These are phyloP conservation scores for Nasonia longicornis DNA, from an alignment of 1,140 invertebrate species.

Conservation along the genomic window DNA sequence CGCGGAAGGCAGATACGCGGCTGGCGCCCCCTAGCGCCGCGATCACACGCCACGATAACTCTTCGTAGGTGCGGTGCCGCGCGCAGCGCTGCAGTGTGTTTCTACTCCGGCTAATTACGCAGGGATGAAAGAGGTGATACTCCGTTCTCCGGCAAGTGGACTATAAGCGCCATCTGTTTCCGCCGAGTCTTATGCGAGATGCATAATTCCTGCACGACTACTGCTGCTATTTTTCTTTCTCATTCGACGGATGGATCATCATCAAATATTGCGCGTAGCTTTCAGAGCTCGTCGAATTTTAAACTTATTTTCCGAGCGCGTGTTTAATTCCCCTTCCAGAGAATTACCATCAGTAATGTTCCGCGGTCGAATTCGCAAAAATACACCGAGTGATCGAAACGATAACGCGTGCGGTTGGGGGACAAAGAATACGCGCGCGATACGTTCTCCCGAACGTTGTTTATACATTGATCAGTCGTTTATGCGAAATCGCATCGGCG, in stretches of 20 bases:
- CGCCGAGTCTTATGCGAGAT: no score
- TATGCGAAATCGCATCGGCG: neutral
- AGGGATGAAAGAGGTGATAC: constrained; percentile 12
- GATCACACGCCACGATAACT: constrained; percentile 62
- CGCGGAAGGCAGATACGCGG: constrained; percentile 25
- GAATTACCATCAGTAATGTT: neutral
- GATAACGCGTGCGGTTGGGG: neutral
- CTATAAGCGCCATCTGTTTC: no score
- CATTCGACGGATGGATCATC: no score
- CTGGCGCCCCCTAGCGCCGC: neutral
- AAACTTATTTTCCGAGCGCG: neutral
- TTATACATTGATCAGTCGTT: neutral
- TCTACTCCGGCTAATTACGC: constrained; percentile 64
- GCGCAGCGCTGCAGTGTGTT: neutral
- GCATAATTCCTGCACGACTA: no score
- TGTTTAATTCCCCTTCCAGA: neutral
- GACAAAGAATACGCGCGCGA: neutral
- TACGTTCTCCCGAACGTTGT: neutral
- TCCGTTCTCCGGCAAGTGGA: no score
- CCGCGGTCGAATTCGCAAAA: neutral
- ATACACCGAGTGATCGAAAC: neutral
- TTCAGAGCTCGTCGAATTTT: neutral
- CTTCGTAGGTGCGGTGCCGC: constrained; percentile 42
- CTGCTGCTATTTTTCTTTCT: no score
- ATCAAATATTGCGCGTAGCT: neutral